These are phyloP conservation scores for Stenodema calcarata DNA, from an alignment of 2,888 invertebrate genomes.

Conservation along the genomic window DNA sequence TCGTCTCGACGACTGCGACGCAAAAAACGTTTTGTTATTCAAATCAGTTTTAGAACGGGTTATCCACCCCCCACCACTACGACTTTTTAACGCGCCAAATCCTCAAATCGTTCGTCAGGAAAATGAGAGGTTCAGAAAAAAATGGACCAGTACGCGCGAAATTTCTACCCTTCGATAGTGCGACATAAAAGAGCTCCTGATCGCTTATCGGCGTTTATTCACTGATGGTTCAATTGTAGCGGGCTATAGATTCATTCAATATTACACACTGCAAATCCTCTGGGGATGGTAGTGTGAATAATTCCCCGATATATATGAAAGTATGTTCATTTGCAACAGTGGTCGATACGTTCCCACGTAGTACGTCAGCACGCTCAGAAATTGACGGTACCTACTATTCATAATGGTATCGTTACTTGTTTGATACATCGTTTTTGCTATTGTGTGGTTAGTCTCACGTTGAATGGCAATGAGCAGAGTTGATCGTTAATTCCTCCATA, in stretches of 20 bases:
- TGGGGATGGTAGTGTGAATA: too few relatives aligned
- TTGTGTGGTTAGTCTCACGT: too few relatives aligned
- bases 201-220: not conserved
- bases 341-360: too few relatives aligned
- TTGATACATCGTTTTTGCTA: too few relatives aligned
- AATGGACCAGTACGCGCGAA: not conserved
- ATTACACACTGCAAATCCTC: too few relatives aligned
- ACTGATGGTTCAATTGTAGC: not conserved
- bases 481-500: not conserved
- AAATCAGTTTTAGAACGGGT: not conserved
- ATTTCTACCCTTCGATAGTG: not conserved
- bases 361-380: too few relatives aligned
- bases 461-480: too few relatives aligned
- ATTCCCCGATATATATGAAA: too few relatives aligned
- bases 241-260: too few relatives aligned
- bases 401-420: too few relatives aligned
- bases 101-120: not conserved
- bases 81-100: not conserved
- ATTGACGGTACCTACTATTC: too few relatives aligned
- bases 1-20: not conserved
- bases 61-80: not conserved
- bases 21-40: not conserved
- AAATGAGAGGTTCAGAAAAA: not conserved
- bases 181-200: not conserved
- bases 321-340: too few relatives aligned